Conservation (phyloP, 2,888 invertebrate genomes). For the Athrips mouffetella region DNA sequence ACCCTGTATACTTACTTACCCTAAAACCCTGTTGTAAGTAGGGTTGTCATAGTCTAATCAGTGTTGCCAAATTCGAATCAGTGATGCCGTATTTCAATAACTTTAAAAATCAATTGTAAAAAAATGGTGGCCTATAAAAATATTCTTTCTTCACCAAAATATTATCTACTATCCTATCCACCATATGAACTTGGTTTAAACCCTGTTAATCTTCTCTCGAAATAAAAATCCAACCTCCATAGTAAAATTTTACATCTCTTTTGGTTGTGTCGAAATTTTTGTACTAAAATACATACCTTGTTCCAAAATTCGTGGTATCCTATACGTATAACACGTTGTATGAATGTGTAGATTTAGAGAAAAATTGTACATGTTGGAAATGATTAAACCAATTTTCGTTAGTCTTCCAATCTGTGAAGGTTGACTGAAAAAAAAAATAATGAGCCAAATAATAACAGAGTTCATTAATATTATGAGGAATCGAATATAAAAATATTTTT, state of each 20-base stretch:
- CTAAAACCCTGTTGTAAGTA: no score
- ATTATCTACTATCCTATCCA: no score
- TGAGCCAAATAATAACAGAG: conserved; percentile 55
- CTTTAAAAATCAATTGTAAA: no score
- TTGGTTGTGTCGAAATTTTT: conserved; percentile 53
- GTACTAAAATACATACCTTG: conserved; percentile 28
- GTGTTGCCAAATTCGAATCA: no score
- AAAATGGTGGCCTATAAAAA: no score
- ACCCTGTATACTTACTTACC: no score
- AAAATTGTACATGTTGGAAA: conserved; percentile 34
- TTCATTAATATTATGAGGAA: conserved; percentile 55
- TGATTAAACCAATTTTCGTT: conserved; percentile 36
- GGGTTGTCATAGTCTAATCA: no score
- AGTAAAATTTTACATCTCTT: conserved; percentile 30
- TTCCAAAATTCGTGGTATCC: conserved; percentile 23
- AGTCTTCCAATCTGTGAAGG: conserved; percentile 67
- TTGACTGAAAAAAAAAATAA: conserved; percentile 54
- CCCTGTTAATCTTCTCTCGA: no score
- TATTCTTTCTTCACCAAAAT: no score
- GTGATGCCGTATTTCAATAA: no score
- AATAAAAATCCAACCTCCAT: no score
- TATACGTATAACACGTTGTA: conserved; percentile 56
- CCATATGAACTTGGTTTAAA: no score
- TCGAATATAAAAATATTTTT: conserved; percentile 41
- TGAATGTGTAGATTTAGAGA: conserved; percentile 43